Base-by-base conservation (phyloP, 2,888 invertebrate species). In the Nowickia ferox region DNA sequence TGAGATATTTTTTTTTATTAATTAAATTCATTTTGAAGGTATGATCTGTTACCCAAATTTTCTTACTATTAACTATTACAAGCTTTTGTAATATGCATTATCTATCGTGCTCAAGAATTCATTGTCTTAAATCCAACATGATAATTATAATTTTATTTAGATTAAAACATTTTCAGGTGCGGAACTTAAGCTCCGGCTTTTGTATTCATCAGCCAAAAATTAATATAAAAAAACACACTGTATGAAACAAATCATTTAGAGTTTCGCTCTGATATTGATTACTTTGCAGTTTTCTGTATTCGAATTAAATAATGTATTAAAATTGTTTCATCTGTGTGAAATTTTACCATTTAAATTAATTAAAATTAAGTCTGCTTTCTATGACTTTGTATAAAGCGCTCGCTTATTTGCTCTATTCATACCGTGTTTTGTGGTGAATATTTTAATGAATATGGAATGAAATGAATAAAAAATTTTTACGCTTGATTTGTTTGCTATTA, bases 241-340 rank as follows among this genome's bases (percentile, higher is more conserved):
- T 74, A 19, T 51, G n/a, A 42, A 19, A 71, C 13, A 66, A 17
- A 76, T 72, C 38, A 63, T 68, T 42, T 44, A 17, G 1, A 68
- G 17, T 44, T 61, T 59, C 51, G 57, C 17, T 59, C 15, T n/a
- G 59, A 59, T 84, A 68, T 74, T 85, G 72, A 85, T 85, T 81
- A 84, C 76, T 46, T 44, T 57, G 68, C 40, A 77, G 77, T 66
- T 81, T 84, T 81, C 76, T 66, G 53, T 84, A 65, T 84, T 80
- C 6, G 55, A 51, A 63, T 65, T 30, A 42, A 59, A 77, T n/a
- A 65, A 51, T 76, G 51, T 74, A 51, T 80, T 84, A 46, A 72
- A 66, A 72, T 44, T 46, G 30, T 30, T 30, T 6, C 30, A 30
- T 30, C 30, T 30, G 30, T 30, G 6, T 30, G 30, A 30, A 13